Conservation (phyloP, 2,113 vertebrate genomes). For the Ibidorhyncha struthersii region DNA sequence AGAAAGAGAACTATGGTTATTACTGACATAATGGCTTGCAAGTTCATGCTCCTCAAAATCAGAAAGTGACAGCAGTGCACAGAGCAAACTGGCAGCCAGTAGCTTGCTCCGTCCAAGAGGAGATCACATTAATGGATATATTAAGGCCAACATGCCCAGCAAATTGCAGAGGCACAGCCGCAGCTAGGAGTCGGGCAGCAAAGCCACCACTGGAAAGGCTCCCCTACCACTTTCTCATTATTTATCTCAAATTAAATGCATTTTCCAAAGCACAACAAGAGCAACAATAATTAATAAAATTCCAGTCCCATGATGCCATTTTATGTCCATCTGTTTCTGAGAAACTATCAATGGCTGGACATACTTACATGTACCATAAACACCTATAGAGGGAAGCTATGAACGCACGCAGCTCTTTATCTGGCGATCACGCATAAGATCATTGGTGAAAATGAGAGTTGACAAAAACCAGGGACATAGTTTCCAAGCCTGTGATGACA, state of each 20-base stretch:
- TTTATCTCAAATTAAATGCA: constrained; percentile 24
- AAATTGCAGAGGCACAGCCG: neutral
- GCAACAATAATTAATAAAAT: constrained; percentile 15
- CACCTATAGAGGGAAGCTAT: rapidly evolving
- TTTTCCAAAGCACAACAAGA: neutral
- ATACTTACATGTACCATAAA: neutral
- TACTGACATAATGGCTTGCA: neutral
- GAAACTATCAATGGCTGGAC: neutral
- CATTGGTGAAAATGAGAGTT: neutral
- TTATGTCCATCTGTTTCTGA: neutral
- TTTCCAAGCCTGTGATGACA: rapidly evolving
- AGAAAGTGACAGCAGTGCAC: neutral
- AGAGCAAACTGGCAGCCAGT: neutral
- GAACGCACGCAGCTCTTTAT: rapidly evolving
- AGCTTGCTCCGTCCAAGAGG: neutral
- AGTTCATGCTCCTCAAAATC: neutral
- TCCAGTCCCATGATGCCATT: neutral
- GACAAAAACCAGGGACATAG: rapidly evolving
- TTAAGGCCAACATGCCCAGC: neutral
- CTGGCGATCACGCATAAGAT: too few species aligned
- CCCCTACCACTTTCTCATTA: neutral
- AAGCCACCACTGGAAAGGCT: neutral
- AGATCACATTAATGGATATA: neutral
- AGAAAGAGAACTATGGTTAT: neutral
- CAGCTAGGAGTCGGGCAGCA: neutral